A percentile compares a stretch with the other conserved stretches of the same genome.
These are phyloP conservation scores for Netelia melanura DNA, from an alignment of 2,888 invertebrate genomes.

Conservation along the genomic window DNA sequence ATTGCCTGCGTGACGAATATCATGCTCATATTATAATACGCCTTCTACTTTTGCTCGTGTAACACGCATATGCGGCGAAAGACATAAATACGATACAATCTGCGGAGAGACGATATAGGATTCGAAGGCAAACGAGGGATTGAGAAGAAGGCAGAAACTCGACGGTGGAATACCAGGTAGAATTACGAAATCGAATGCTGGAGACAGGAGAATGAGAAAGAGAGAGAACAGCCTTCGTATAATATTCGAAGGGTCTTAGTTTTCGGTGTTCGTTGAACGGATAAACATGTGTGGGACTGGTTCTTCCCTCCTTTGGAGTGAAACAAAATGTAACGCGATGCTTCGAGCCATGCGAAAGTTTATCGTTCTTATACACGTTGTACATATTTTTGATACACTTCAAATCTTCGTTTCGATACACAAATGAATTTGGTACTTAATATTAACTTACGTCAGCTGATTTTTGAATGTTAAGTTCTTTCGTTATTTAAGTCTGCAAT, in stretches of 20 bases:
- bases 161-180: not conserved
- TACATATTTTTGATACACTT: not conserved
- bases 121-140: slow-evolving; percentile 44
- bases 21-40: slow-evolving; percentile 1
- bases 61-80: slow-evolving; percentile 4
- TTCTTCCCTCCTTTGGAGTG: slow-evolving; percentile 45
- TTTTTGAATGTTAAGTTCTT: no score
- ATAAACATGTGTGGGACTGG: slow-evolving; percentile 42
- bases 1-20: slow-evolving; percentile 38
- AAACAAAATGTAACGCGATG: slow-evolving; percentile 12
- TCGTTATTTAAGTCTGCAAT: no score
- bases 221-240: not conserved
- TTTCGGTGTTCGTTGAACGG: not conserved
- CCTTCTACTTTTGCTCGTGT: not conserved
- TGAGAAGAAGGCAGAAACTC: slow-evolving; percentile 5
- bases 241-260: slow-evolving; percentile 38
- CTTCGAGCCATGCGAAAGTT: slow-evolving; percentile 11
- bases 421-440: not conserved
- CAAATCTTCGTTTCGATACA: not conserved
- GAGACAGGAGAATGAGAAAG: not conserved
- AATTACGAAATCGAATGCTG: slow-evolving; percentile 25
- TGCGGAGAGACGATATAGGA: not conserved
- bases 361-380: not conserved
- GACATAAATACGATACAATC: slow-evolving; percentile 1
- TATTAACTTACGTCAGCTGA: no score